These are phyloP conservation scores for Xestia sexstrigata DNA, from an alignment of 2,888 invertebrate genomes.

Conservation along the genomic window DNA sequence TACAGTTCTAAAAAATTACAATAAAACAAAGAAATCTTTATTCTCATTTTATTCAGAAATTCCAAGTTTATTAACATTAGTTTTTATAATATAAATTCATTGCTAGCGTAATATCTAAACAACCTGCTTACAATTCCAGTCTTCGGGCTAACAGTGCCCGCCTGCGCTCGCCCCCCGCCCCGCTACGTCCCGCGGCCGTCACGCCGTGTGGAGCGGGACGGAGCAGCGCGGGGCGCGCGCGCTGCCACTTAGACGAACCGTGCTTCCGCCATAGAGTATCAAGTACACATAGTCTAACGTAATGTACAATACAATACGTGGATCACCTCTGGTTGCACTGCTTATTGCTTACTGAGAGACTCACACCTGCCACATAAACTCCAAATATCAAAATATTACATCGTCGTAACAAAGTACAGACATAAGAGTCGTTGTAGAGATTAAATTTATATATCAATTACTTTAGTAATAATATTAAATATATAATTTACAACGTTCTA, in stretches of 20 bases:
- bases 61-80: conserved; percentile 82
- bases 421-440: conserved; percentile 83
- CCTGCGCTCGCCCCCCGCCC: conserved; percentile 48
- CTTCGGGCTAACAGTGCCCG: conserved; percentile 66
- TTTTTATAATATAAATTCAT: conserved; percentile 84
- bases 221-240: conserved; percentile 20
- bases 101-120: conserved; percentile 84
- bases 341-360: conserved; percentile 81
- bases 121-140: conserved; percentile 85
- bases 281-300: conserved; percentile 71
- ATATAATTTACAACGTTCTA: conserved; percentile 73
- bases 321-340: conserved; percentile 82
- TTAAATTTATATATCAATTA: conserved; percentile 68
- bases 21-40: conserved; percentile 71
- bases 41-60: conserved; percentile 85
- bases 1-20: conserved; percentile 34
- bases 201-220: background rate
- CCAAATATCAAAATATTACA: conserved; percentile 84
- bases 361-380: conserved; percentile 78
- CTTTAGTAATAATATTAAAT: conserved; percentile 65
- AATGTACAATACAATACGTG: conserved; percentile 69
- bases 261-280: conserved; percentile 71
- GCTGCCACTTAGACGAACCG: conserved; percentile 52
- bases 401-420: conserved; percentile 80
- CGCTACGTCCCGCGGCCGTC: conserved; percentile 34